A percentile compares a stretch with the other conserved stretches of the same genome.
Conservation (phyloP, 2,113 vertebrate genomes). For the Pomatostomus ruficeps region DNA sequence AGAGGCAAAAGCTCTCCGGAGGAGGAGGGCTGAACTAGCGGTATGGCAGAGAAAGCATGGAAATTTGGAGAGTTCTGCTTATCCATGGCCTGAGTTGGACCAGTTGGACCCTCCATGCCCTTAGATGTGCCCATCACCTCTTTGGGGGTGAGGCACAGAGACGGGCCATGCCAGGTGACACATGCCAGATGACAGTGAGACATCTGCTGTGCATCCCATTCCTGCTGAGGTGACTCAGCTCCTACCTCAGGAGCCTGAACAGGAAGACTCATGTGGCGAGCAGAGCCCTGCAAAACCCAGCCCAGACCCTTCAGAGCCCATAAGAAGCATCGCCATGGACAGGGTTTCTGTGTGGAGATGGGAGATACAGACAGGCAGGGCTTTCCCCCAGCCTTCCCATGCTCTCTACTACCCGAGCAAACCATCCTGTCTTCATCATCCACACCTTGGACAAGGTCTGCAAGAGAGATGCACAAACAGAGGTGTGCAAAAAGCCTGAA, state of each 20-base stretch:
- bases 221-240: background rate
- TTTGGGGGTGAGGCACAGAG: background rate
- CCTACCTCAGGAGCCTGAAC: background rate
- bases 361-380: background rate
- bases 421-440: background rate
- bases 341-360: background rate
- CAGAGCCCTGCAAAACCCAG: background rate
- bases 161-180: accelerated
- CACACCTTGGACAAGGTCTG: background rate
- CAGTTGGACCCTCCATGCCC: background rate
- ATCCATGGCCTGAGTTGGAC: background rate
- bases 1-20: background rate
- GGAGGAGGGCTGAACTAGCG: background rate
- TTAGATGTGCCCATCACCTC: background rate
- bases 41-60: background rate
- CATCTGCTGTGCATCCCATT: background rate
- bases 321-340: background rate
- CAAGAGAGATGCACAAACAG: background rate
- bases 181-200: background rate
- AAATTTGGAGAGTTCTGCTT: background rate
- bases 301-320: background rate
- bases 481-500: background rate
- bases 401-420: background rate
- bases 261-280: background rate
- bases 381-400: background rate